Percentiles rank a stretch among this genome's conserved stretches.
phyloP scores from a whole-genome alignment of 2,797 vertebrate species.

The Chaunax sp. region DNA sequence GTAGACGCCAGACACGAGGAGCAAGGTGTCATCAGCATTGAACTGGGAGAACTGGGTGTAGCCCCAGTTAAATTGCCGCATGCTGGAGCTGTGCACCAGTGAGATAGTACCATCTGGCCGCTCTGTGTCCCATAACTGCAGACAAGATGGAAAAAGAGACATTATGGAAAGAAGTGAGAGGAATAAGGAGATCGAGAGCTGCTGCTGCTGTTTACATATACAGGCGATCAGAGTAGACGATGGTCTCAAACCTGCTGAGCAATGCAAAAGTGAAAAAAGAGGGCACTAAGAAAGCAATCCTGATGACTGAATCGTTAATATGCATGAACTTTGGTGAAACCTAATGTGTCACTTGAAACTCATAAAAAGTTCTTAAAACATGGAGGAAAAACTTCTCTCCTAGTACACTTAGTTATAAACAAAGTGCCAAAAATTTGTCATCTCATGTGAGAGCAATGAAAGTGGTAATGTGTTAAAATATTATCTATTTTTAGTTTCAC shows the following conservation, averaged over 20 bases:
- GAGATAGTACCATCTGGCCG: slow-evolving; percentile 84
- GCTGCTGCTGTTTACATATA: background rate
- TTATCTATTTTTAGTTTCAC: background rate
- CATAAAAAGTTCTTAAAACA: too few relatives aligned
- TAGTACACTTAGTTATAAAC: too few relatives aligned
- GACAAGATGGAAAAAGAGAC: background rate
- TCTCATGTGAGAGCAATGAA: background rate
- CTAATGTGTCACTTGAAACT: too few relatives aligned
- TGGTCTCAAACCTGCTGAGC: background rate
- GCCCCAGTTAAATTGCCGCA: slow-evolving; percentile 97
- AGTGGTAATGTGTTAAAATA: background rate
- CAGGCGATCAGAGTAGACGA: background rate
- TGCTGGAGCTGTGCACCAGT: slow-evolving; percentile 94
- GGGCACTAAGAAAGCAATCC: background rate
- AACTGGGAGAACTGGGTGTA: slow-evolving; percentile 99
- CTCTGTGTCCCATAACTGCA: slow-evolving; percentile 93
- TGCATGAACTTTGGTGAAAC: too few relatives aligned
- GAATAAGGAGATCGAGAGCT: background rate
- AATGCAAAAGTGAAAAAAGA: background rate
- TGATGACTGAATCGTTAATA: too few relatives aligned
- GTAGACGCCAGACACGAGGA: slow-evolving; percentile 96
- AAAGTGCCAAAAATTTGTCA: too few relatives aligned
- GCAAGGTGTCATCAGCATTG: slow-evolving; percentile 93
- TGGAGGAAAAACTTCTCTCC: too few relatives aligned
- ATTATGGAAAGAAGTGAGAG: background rate